Percentiles rank a stretch among this genome's conserved stretches.
phyloP scores from a whole-genome alignment of 2,888 invertebrate species.

The Andrena bucephala region DNA sequence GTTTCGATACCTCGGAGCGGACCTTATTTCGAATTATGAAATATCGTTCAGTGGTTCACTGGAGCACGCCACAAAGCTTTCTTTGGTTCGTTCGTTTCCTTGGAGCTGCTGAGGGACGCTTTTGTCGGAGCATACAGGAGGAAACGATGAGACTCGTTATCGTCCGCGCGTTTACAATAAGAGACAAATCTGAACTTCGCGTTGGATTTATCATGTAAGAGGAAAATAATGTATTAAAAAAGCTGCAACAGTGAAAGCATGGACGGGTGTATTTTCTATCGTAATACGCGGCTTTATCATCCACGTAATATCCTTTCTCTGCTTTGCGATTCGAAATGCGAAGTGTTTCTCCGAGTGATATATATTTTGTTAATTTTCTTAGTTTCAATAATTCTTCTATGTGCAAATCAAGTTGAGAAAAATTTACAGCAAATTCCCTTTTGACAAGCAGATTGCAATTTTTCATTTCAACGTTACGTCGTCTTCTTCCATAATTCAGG shows the following conservation, averaged over 20 bases:
- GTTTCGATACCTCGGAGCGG: constrained; percentile 18
- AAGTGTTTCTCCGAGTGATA: neutral
- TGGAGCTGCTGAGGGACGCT: constrained; percentile 5
- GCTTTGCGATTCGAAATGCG: neutral
- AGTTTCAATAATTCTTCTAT: no score
- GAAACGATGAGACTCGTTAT: constrained; percentile 7
- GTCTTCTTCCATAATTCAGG: no score
- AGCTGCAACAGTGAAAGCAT: neutral
- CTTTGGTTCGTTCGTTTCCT: constrained; percentile 3
- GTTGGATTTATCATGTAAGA: neutral
- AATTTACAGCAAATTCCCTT: no score
- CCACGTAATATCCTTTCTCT: neutral
- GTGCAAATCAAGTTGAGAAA: no score
- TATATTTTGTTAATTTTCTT: neutral
- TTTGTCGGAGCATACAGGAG: neutral
- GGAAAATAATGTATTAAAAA: neutral
- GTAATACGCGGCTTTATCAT: neutral
- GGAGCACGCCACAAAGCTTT: constrained; percentile 1
- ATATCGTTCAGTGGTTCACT: constrained; percentile 38
- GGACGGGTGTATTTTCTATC: neutral
- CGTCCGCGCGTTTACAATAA: constrained; percentile 14
- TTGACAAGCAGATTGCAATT: no score
- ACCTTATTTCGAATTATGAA: constrained; percentile 48
- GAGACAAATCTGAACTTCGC: constrained; percentile 1
- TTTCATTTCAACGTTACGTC: no score